Evolutionary conservation across 1,140 invertebrate species (phyloP).

Genomic region (Thrips palmi): DNA sequence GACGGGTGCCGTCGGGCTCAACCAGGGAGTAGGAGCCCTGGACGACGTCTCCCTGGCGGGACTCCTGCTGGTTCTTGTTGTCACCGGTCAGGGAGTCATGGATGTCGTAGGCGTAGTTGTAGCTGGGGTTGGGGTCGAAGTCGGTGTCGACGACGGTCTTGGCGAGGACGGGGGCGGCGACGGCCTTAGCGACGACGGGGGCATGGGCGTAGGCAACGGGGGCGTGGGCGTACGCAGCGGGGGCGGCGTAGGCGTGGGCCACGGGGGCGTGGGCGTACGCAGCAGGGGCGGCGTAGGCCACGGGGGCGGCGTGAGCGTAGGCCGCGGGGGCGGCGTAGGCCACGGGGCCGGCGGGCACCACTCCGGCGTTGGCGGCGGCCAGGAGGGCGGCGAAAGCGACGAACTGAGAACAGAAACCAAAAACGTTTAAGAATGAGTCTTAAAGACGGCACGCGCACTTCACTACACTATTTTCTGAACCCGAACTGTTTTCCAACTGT

Average conservation of each 20-base stretch:
- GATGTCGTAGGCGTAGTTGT: slow-evolving; percentile 29
- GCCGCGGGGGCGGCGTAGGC: slow-evolving; percentile 17
- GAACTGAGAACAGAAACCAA: no score
- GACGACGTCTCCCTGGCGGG: slow-evolving; percentile 25
- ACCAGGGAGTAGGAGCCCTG: slow-evolving; percentile 28
- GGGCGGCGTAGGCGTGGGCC: slow-evolving; percentile 12
- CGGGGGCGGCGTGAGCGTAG: slow-evolving; percentile 15
- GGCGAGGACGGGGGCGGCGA: slow-evolving; percentile 27
- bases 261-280: slow-evolving; percentile 4
- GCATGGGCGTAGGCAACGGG: slow-evolving; percentile 20
- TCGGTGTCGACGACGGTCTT: slow-evolving; percentile 14
- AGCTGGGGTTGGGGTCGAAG: slow-evolving; percentile 8
- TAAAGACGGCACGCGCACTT: no score
- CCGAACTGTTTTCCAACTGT: no score
- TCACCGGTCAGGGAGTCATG: slow-evolving; percentile 28
- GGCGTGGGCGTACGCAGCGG: slow-evolving; percentile 9
- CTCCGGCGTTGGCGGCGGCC: slow-evolving; percentile 24
- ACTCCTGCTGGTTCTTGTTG: slow-evolving; percentile 27
- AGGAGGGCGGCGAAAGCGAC: slow-evolving; percentile 6
- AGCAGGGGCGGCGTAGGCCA: slow-evolving; percentile 12
- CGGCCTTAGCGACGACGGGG: slow-evolving; percentile 25
- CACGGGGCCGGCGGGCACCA: slow-evolving; percentile 6
- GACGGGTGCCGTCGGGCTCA: slow-evolving; percentile 30
- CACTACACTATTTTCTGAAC: no score
- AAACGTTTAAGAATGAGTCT: neutral